Conservation (phyloP, 2,888 invertebrate species). For the Acleris cristana region DNA sequence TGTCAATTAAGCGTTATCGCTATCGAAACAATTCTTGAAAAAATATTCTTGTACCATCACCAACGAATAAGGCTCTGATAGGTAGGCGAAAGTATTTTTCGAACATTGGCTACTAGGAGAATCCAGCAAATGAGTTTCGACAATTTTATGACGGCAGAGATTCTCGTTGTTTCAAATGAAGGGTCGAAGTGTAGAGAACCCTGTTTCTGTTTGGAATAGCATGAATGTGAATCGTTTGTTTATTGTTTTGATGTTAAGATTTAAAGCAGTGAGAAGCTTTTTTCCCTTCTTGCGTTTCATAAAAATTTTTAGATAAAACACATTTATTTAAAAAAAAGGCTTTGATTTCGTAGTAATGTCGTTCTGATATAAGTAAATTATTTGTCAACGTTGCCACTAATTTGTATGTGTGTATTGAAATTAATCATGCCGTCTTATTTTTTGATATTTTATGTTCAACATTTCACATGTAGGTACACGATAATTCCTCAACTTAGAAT, state of each 20-base stretch:
- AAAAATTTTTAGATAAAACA: no score
- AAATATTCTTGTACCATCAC: slow-evolving; percentile 40
- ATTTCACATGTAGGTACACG: no score
- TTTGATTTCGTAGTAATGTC: no score
- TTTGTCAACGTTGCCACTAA: no score
- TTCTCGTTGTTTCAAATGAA: slow-evolving; percentile 44
- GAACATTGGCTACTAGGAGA: slow-evolving; percentile 49
- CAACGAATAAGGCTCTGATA: slow-evolving; percentile 38
- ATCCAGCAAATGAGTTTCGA: slow-evolving; percentile 55
- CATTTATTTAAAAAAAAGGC: no score
- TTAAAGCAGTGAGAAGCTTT: background rate
- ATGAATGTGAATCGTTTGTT: slow-evolving; percentile 7
- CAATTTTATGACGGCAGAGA: slow-evolving; percentile 50
- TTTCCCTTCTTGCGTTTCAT: background rate
- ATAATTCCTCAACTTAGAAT: no score
- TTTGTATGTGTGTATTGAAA: no score
- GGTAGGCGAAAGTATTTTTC: slow-evolving; percentile 50
- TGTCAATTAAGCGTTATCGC: no score
- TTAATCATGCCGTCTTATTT: no score
- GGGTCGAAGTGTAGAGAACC: slow-evolving; percentile 11
- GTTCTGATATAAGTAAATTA: no score
- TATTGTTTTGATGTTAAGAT: slow-evolving; percentile 15
- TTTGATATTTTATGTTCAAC: no score
- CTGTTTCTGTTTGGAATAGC: slow-evolving; percentile 22
- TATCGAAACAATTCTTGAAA: no score